Base-by-base conservation (phyloP, 2,888 invertebrate species). In the Heliconius aoede region DNA sequence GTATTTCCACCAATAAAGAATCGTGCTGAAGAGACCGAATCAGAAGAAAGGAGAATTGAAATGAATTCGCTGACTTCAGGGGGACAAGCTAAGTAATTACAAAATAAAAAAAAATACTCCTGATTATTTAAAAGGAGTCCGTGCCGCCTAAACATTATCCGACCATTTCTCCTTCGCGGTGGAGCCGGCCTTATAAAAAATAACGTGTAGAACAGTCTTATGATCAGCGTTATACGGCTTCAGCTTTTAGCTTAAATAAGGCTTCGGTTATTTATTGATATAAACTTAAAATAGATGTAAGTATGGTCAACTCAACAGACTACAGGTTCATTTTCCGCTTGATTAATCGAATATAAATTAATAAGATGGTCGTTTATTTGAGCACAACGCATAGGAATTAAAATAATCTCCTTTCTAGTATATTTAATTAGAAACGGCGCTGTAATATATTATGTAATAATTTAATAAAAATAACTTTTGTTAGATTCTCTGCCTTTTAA, bases 231-330 rank as follows among this genome's bases (percentile, higher is more conserved):
- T 36, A 24, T 64, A 64, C 13, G 64, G 64, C 64, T 64, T 64
- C 64, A 64, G 64, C 64, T 64, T 64, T n/a, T n/a, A 36, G 64
- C 64, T 64, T 36, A n/a, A 64, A 64, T 64, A 64, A 1, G 64
- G 64, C 64, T 64, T 64, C 64, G 13, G n/a, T 15, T 64, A 64
- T 64, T 64, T 64, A 64, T 64, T 64, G 64, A 36, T 64, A 64
- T 24, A 32, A 32, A 64, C 64, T 32, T n/a, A 36, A 65, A 65
- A 65, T 32, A 65, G 15, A 32, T 36, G 36, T 24, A 65, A 36
- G n/a, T 32, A 65, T 24, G 36, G 8, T 36, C 15, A 32, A 65
- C 21, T 32, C 60, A 15, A 60, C 15, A 60, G 60, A 60, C 28
- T 28, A 60, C 60, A 26, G 60, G 60, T 60, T 60, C 60, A 26